Evolutionary conservation across 2,113 vertebrate genomes (phyloP).

Genomic region (Tachuris rubrigastra): DNA sequence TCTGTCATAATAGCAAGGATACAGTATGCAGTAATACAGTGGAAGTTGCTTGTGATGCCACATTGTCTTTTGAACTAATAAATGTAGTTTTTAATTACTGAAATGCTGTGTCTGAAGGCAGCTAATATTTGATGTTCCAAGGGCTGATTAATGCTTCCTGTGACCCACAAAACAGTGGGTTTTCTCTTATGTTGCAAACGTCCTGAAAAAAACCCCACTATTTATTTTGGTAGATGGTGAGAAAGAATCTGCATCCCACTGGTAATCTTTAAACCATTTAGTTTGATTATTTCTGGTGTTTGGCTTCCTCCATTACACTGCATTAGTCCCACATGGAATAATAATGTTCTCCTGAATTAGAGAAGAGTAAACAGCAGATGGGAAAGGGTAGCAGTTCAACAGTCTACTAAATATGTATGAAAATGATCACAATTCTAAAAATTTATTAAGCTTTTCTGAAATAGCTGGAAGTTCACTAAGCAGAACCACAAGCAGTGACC

Average conservation of each 20-base stretch:
- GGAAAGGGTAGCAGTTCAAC: not conserved
- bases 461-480: not conserved
- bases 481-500: not conserved
- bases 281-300: not conserved
- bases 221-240: not conserved
- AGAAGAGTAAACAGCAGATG: not conserved
- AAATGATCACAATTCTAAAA: not conserved
- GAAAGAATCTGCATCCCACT: not conserved
- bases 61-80: not conserved
- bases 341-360: not conserved
- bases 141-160: not conserved
- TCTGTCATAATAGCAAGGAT: not conserved
- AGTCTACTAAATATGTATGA: not conserved
- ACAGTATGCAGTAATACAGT: not conserved
- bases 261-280: not conserved
- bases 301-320: not conserved
- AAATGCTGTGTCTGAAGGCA: not conserved
- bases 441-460: not conserved
- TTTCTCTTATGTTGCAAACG: not conserved
- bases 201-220: rapidly evolving
- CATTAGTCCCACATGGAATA: not conserved
- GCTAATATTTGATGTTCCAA: not conserved
- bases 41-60: not conserved
- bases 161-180: not conserved
- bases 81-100: not conserved